Percentiles rank a stretch among this genome's conserved stretches.
phyloP scores from a whole-genome alignment of 1,140 invertebrate species.

The Panagrolaimus sp. region DNA sequence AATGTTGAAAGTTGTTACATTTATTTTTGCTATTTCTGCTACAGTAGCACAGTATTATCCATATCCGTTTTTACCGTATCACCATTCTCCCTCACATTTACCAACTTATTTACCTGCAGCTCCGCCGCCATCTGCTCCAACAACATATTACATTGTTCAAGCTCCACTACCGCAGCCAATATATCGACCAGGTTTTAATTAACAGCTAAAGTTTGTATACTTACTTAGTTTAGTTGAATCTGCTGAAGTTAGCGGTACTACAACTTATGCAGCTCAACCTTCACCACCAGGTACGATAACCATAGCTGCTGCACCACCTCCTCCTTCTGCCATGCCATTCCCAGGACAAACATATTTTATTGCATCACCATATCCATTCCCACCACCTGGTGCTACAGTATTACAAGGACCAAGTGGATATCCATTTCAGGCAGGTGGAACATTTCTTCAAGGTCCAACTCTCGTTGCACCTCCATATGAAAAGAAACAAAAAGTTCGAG shows the following conservation, averaged over 20 bases:
- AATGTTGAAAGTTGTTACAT: too few species aligned
- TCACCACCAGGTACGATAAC: background rate
- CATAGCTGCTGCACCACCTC: too few species aligned
- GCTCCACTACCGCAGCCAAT: background rate
- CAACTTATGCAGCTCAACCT: background rate
- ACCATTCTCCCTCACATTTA: background rate
- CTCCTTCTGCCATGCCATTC: background rate
- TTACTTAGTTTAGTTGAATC: too few species aligned
- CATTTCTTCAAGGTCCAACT: background rate
- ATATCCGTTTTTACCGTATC: background rate
- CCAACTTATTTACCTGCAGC: background rate
- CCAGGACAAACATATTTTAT: background rate
- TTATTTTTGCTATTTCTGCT: background rate
- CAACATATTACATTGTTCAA: background rate
- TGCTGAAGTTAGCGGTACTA: too few species aligned
- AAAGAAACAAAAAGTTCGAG: too few species aligned
- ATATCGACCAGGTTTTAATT: background rate
- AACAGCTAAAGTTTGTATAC: too few species aligned
- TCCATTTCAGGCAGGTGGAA: too few species aligned
- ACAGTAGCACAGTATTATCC: background rate
- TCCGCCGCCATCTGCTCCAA: too few species aligned
- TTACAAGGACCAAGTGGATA: background rate
- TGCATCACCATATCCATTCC: background rate
- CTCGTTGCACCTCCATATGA: slow-evolving; percentile 7
- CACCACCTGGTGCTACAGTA: background rate